phyloP scores from a whole-genome alignment of 2,888 invertebrate species.

The Xylophagus ater region DNA sequence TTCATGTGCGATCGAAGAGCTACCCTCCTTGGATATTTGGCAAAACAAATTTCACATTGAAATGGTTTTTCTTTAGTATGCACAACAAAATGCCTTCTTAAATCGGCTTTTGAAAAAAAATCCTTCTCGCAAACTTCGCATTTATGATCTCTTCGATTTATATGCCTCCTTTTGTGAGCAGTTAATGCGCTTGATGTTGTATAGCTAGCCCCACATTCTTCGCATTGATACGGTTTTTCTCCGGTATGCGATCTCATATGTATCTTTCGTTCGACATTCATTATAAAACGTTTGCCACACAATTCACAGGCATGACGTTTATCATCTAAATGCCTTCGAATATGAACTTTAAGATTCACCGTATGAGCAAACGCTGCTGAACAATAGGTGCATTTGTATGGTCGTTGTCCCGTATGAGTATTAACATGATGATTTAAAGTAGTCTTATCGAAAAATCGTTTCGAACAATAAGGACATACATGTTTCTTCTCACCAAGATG shows the following conservation, averaged over 20 bases:
- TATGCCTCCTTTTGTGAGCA: slow-evolving; percentile 17
- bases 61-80: slow-evolving; percentile 17
- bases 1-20: slow-evolving; percentile 16
- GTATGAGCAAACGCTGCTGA: slow-evolving; percentile 16
- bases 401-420: slow-evolving; percentile 17
- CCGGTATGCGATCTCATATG: slow-evolving; percentile 18
- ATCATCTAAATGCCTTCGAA: slow-evolving; percentile 18
- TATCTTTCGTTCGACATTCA: slow-evolving; percentile 15
- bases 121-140: slow-evolving; percentile 18
- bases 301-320: slow-evolving; percentile 17
- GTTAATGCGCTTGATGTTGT: slow-evolving; percentile 15
- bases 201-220: slow-evolving; percentile 18
- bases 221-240: slow-evolving; percentile 17
- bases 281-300: slow-evolving; percentile 17
- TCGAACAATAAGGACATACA: too few species aligned
- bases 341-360: slow-evolving; percentile 17
- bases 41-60: slow-evolving; percentile 13
- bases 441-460: slow-evolving; percentile 19
- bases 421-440: slow-evolving; percentile 16
- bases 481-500: too few species aligned
- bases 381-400: slow-evolving; percentile 18
- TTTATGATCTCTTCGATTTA: slow-evolving; percentile 13
- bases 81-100: slow-evolving; percentile 15
- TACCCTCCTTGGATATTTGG: slow-evolving; percentile 16
- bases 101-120: slow-evolving; percentile 15